Conservation (phyloP, 2,888 invertebrate species). For the Caenorhabditis imperialis region DNA sequence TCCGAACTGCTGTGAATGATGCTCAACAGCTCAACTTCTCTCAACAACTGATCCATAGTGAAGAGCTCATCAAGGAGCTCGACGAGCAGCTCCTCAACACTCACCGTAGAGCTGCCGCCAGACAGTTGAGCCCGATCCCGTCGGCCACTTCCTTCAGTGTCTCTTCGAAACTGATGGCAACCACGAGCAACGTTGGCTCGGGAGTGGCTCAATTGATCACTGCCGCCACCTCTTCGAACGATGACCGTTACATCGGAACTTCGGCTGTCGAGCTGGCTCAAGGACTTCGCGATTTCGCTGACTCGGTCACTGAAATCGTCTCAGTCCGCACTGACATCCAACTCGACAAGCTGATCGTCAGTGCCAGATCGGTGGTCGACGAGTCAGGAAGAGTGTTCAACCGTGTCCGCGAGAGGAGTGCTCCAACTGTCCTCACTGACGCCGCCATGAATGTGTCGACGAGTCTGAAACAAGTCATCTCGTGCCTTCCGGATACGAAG, state of each 20-base stretch:
- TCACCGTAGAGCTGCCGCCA: slow-evolving; percentile 84
- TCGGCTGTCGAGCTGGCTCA: slow-evolving; percentile 74
- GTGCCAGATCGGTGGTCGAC: slow-evolving; percentile 74
- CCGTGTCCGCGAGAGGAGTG: slow-evolving; percentile 67
- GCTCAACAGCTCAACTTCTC: slow-evolving; percentile 82
- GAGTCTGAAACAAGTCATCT: slow-evolving; percentile 85
- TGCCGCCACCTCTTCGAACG: slow-evolving; percentile 83
- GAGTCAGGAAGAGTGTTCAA: slow-evolving; percentile 75
- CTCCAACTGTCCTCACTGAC: slow-evolving; percentile 65
- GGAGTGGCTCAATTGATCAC: slow-evolving; percentile 89
- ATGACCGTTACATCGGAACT: slow-evolving; percentile 81
- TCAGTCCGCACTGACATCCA: slow-evolving; percentile 66
- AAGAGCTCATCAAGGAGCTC: slow-evolving; percentile 79
- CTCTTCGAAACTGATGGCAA: slow-evolving; percentile 48
- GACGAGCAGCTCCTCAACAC: slow-evolving; percentile 89
- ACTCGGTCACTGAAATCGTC: slow-evolving; percentile 67
- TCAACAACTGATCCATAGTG: slow-evolving; percentile 71
- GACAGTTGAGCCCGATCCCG: slow-evolving; percentile 54
- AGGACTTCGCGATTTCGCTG: slow-evolving; percentile 70
- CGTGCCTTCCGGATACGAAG: slow-evolving; percentile 91
- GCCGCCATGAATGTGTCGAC: slow-evolving; percentile 77
- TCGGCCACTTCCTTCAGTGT: slow-evolving; percentile 23
- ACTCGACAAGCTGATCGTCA: slow-evolving; percentile 67
- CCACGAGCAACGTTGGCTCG: slow-evolving; percentile 81
- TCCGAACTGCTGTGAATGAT: slow-evolving; percentile 81